Base-by-base conservation (phyloP, 2,797 vertebrate genomes). In the Macroramphosus scolopax region DNA sequence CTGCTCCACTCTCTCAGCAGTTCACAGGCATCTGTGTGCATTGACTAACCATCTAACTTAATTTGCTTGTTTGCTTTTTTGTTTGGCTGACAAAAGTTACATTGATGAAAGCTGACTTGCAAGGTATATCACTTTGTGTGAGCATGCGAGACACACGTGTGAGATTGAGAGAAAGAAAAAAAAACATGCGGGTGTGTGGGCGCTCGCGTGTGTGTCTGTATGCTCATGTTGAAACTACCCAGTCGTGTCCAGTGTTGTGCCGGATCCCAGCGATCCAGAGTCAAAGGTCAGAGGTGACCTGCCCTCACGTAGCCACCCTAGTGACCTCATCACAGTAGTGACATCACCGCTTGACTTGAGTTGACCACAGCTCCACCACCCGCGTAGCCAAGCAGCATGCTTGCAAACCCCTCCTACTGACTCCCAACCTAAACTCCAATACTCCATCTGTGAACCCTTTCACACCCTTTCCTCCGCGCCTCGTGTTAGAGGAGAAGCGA, bases 51-150 rank as follows among this genome's bases (percentile, higher is more conserved):
- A 88, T 94, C 77, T 90, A 86, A 85, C 85, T 81, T 92, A 89
- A 92, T 95, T 95, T 95, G 94, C 93, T 94, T 95, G 91, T 86
- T 93, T 94, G 89, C 93, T 92, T 93, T 94, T 93, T 84, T 92
- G 85, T 90, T 91, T 74, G 64, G 72, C 86, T 76, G 92, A 91
- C 94, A 94, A 94, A 87, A 95, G 94, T 96, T 92, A 89, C 93
- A 93, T 93, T 96, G 94, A 96, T 94, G 93, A 96, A 95, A 95
- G 94, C 94, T 95, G 93, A 95, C 91, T 93, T 96, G 92, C 94
- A 96, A 96, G 94, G 94, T 96, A 96, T 76, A 95, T 92, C 91
- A 91, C 77, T 81, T 67, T 81, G 69, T 85, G 77, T 86, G 78
- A 75, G 68, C 85, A 81, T 88, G 71, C 75, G 73, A 79, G 80